phyloP scores from a whole-genome alignment of 2,888 invertebrate genomes.

The Xestia rhomboidea region DNA sequence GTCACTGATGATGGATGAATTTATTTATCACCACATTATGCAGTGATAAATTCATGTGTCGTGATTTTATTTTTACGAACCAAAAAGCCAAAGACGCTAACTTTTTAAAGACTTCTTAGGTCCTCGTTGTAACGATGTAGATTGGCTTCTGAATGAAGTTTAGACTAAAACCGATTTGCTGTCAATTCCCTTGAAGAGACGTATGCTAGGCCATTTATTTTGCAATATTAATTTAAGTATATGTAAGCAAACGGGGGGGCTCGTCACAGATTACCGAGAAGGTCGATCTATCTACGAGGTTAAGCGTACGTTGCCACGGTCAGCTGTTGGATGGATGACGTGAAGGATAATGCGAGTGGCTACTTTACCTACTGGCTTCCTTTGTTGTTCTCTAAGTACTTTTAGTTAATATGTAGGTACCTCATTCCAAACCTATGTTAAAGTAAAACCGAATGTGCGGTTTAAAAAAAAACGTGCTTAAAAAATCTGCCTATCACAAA shows the following conservation, averaged over 20 bases:
- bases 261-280: conserved; percentile 26
- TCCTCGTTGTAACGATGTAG: neutral
- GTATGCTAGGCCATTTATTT: conserved; percentile 29
- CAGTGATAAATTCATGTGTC: too few species aligned
- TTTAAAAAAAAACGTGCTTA: neutral
- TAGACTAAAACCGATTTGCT: neutral
- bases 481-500: neutral
- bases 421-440: neutral
- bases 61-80: neutral
- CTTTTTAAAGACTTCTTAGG: neutral
- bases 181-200: neutral
- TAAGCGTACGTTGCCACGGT: conserved; percentile 33
- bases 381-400: neutral
- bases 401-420: neutral
- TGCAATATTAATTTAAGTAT: conserved; percentile 31
- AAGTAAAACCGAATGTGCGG: neutral
- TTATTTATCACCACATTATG: too few species aligned
- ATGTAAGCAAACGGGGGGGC: conserved; percentile 39
- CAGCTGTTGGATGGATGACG: conserved; percentile 31
- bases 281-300: conserved; percentile 35
- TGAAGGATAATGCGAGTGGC: neutral
- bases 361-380: neutral
- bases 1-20: too few species aligned
- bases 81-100: neutral
- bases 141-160: neutral